Conservation (phyloP, 2,113 vertebrate genomes). For the Megaleporinus macrocephalus region DNA sequence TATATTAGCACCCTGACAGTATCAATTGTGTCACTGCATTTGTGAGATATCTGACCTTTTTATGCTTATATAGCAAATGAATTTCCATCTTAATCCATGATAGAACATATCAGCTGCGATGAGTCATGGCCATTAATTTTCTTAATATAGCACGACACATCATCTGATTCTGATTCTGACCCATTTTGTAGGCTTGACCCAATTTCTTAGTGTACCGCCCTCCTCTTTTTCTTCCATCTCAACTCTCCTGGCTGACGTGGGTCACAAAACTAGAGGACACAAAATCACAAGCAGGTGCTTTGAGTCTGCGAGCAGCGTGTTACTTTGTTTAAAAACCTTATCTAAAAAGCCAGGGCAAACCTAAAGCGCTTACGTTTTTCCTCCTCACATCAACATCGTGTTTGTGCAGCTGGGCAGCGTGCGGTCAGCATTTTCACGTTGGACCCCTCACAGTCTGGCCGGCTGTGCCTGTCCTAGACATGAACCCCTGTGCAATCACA, state of each 20-base stretch:
- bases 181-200: slow-evolving; percentile 19
- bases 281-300: slow-evolving; percentile 61
- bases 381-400: slow-evolving; percentile 37
- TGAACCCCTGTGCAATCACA: neutral
- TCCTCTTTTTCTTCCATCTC: slow-evolving; percentile 10
- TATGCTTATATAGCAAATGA: neutral
- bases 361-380: slow-evolving; percentile 28
- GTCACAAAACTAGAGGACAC: slow-evolving; percentile 48
- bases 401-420: slow-evolving; percentile 50
- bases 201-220: slow-evolving; percentile 3
- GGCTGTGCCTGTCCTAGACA: neutral
- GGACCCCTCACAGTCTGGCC: neutral
- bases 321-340: slow-evolving; percentile 26
- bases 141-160: neutral
- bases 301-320: slow-evolving; percentile 25
- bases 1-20: neutral
- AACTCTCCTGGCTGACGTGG: slow-evolving; percentile 22
- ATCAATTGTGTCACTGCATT: neutral
- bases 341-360: slow-evolving; percentile 39
- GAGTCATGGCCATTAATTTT: neutral
- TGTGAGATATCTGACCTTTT: neutral
- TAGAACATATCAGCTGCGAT: neutral
- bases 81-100: neutral
- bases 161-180: slow-evolving; percentile 24
- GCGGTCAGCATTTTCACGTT: slow-evolving; percentile 8